These are phyloP conservation scores for Drosophila azteca DNA, from an alignment of 1,140 invertebrate genomes.

Conservation along the genomic window DNA sequence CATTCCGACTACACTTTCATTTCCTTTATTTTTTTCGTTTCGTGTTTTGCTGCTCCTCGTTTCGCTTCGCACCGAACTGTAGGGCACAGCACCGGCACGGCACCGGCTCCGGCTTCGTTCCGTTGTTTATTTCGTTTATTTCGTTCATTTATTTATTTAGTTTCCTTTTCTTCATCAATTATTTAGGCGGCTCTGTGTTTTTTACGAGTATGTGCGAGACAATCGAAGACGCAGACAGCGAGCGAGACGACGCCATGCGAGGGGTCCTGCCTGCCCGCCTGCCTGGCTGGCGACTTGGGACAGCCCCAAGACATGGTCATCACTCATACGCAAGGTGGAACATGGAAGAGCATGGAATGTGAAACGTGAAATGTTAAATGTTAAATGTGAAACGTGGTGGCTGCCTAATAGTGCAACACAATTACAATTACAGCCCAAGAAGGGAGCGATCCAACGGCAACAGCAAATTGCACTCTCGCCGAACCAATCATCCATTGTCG, in stretches of 20 bases:
- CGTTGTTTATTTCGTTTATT: conserved; percentile 30
- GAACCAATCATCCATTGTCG: neutral
- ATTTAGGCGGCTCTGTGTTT: conserved; percentile 57
- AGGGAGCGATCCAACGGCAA: conserved; percentile 19
- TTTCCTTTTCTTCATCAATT: conserved; percentile 73
- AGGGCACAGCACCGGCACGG: too few relatives aligned
- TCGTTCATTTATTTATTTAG: conserved; percentile 78
- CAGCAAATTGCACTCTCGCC: conserved; percentile 55
- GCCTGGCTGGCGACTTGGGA: too few relatives aligned
- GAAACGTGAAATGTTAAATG: neutral
- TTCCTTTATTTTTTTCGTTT: neutral
- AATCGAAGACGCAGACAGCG: conserved; percentile 33
- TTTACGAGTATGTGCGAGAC: conserved; percentile 54
- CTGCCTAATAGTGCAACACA: conserved; percentile 32
- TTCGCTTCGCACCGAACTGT: neutral
- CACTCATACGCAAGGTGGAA: conserved; percentile 37
- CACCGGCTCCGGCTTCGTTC: conserved; percentile 5
- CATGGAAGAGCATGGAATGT: neutral
- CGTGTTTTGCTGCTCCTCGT: neutral
- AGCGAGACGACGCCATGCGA: neutral
- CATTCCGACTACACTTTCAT: conserved; percentile 17
- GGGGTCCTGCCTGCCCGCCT: too few relatives aligned
- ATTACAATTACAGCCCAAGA: conserved; percentile 48
- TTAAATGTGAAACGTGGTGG: neutral
- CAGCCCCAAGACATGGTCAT: conserved; percentile 14